A percentile compares a stretch with the other conserved stretches of the same genome.
phyloP scores from a whole-genome alignment of 92 coral and sea anemone genomes.

The Muricea muricata region DNA sequence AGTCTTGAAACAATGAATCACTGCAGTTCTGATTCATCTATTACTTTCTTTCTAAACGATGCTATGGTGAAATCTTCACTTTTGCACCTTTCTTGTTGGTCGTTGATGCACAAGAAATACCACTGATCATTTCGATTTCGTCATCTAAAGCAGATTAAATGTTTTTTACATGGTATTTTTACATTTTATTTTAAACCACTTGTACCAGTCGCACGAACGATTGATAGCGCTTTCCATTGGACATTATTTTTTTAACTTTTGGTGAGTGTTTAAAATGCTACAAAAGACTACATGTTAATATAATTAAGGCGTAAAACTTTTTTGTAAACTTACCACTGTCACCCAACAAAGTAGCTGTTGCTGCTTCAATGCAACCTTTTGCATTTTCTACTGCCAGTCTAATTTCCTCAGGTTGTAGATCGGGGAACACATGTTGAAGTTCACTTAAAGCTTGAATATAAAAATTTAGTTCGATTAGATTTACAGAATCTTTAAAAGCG shows the following conservation, averaged over 20 bases:
- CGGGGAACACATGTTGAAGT: background rate
- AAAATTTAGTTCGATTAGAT: no score
- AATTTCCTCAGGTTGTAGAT: background rate
- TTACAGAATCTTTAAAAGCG: no score
- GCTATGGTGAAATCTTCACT: background rate
- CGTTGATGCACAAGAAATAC: background rate
- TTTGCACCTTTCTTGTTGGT: background rate
- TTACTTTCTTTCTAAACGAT: background rate
- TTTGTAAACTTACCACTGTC: background rate
- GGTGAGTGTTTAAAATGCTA: background rate
- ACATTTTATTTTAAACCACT: no score
- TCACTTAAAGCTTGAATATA: background rate
- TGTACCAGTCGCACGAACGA: no score
- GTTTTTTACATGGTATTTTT: background rate
- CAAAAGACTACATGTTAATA: background rate
- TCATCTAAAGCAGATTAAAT: background rate
- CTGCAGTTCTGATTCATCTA: background rate
- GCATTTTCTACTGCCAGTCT: background rate
- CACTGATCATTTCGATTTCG: background rate
- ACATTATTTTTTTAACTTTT: no score
- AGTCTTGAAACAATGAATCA: background rate
- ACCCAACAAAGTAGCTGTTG: background rate
- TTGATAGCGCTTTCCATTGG: no score
- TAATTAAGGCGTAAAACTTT: background rate
- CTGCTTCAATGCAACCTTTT: constrained; percentile 2